A percentile compares a stretch with the other conserved stretches of the same genome.
Conservation (phyloP, 2,113 vertebrate species). For the Thunnus maccoyii region DNA sequence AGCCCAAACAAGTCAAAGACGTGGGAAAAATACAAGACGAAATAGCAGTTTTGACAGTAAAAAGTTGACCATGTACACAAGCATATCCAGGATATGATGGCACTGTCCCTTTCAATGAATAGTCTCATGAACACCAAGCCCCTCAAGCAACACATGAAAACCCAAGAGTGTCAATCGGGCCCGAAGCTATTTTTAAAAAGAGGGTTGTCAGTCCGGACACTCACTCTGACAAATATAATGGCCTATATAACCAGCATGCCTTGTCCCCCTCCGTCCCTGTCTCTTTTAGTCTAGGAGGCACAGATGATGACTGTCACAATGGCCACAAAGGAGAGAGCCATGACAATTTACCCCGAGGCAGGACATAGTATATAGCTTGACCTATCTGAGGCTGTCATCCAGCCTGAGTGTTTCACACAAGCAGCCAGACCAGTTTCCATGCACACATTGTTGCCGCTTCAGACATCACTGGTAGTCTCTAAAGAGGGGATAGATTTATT, state of each 20-base stretch:
- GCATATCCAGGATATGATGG: neutral
- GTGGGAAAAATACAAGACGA: neutral
- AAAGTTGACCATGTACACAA: neutral
- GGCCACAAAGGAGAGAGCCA: constrained; percentile 29
- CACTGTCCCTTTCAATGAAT: constrained; percentile 17
- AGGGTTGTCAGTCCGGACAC: constrained; percentile 35
- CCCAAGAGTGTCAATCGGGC: constrained; percentile 49
- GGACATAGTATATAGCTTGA: constrained; percentile 50
- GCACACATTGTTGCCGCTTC: constrained; percentile 1
- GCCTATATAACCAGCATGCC: constrained; percentile 60
- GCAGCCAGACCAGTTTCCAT: neutral
- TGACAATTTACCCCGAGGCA: constrained; percentile 53
- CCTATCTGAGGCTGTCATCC: constrained; percentile 57
- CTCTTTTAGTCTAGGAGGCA: constrained; percentile 55
- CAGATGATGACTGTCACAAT: constrained; percentile 66
- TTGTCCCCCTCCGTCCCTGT: constrained; percentile 35
- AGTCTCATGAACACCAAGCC: constrained; percentile 28
- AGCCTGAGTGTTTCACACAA: constrained; percentile 19
- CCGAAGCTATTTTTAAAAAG: constrained; percentile 59
- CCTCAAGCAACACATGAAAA: constrained; percentile 34
- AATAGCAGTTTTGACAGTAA: constrained; percentile 5
- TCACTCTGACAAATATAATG: constrained; percentile 54
- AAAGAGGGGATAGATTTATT: neutral
- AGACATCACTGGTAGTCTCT: neutral
- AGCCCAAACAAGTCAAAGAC: constrained; percentile 44